These are phyloP conservation scores for Drosophila longiperda DNA, from an alignment of 2,888 invertebrate species.

Conservation along the genomic window DNA sequence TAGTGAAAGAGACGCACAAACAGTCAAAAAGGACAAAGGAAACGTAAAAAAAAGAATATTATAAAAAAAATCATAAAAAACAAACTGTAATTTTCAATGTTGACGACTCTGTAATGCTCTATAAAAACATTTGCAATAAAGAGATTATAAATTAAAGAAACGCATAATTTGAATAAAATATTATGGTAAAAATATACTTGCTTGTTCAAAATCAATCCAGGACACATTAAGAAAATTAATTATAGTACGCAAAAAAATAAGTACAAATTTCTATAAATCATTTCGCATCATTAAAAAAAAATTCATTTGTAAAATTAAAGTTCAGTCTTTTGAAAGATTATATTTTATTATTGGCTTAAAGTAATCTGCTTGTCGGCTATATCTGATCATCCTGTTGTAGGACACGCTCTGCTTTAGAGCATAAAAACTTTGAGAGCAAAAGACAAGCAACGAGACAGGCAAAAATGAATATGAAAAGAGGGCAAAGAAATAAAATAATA, in stretches of 20 bases:
- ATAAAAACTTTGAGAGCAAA: conserved; percentile 47
- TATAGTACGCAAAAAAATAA: not conserved
- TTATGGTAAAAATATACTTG: not conserved
- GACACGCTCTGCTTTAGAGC: conserved; percentile 23
- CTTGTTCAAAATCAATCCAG: not conserved
- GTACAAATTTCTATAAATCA: not conserved
- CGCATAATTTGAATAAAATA: not conserved
- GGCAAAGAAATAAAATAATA: conserved; percentile 27
- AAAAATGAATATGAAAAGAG: conserved; percentile 43
- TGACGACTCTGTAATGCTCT: conserved; percentile 23
- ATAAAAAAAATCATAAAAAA: conserved; percentile 34
- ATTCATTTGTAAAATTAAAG: not conserved
- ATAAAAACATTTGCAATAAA: not conserved
- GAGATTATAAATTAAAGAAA: not conserved
- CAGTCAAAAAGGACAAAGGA: conserved; percentile 50
- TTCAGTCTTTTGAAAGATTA: not conserved
- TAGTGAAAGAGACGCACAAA: conserved; percentile 24
- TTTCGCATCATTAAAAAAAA: not conserved
- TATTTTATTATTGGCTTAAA: not conserved
- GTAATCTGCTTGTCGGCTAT: not conserved
- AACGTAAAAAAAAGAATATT: conserved; percentile 35
- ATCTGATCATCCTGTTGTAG: conserved; percentile 13
- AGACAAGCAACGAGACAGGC: conserved; percentile 55
- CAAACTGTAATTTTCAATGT: not conserved
- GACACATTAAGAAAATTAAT: not conserved